Evolutionary conservation across 2,888 invertebrate species (phyloP), one percentile per base, ranked within the genome.

Genomic region (Phengaris arion): DNA sequence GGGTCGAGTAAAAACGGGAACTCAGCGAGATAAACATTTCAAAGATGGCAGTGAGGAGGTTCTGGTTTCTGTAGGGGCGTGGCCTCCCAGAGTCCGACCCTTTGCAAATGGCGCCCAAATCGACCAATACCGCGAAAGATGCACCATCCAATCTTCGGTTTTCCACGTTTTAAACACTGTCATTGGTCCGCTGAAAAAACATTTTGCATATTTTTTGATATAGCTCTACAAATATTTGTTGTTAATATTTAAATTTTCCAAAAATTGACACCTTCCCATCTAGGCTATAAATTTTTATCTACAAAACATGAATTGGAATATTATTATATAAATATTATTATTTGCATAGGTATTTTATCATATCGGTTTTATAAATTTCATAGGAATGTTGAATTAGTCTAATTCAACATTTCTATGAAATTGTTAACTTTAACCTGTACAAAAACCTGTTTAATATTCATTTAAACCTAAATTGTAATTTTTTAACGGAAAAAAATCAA

Each of bases 81-180:
- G 86, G 90, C 88, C 76, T 79, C 79, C 79, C 76, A 77, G 78
- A 79, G 86, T 80, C 83, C 89, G 83, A 86, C 90, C 92, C 89
- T 90, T 91, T 90, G 84, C 91, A 92, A 93, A 93, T 93, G 93
- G 93, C 93, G 93, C 85, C 88, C 85, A 88, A 89, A 85, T 87
- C 87, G 77, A 84, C 92, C 92, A 93, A 92, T 92, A 82, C 82
- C 79, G 83, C 83, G 81, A 82, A 82, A 81, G 85, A 84, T 81
- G 79, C 79, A 80, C 79, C 81, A 80, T 83, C 86, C 84, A 64
- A 64, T 64, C 64, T 45, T 64, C 83, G 84, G 83, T 75, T 59
- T 46, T 59, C 72, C 75, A 77, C 74, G 77, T 75, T 75, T 22
- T 6, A 45, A 64, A 12, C 59, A 48, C 51, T 77, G 76, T 75